These are phyloP conservation scores for Platalea minor DNA, from an alignment of 2,797 vertebrate genomes.

Conservation along the genomic window DNA sequence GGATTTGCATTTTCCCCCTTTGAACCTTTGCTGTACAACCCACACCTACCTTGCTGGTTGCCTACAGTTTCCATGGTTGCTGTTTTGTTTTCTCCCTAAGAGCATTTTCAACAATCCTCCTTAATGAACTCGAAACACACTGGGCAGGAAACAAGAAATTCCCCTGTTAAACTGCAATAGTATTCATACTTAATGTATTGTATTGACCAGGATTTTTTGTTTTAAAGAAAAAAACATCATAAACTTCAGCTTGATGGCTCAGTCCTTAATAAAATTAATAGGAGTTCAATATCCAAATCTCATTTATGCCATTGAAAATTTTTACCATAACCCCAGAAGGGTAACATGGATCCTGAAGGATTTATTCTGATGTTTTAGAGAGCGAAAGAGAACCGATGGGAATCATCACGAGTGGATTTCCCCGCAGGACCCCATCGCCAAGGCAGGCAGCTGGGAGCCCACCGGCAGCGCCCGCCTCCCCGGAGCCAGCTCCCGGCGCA, in stretches of 20 bases:
- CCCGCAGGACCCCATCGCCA: background rate
- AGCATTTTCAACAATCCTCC: background rate
- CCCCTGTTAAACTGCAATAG: background rate
- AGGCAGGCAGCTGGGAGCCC: background rate
- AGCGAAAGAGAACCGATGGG: background rate
- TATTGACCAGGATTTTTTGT: background rate
- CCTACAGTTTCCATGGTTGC: background rate
- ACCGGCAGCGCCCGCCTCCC: rapidly evolving
- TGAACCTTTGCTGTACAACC: background rate
- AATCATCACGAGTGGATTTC: background rate
- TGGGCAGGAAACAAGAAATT: background rate
- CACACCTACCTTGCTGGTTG: background rate
- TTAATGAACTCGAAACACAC: background rate
- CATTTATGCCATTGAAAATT: background rate
- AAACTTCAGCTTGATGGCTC: background rate
- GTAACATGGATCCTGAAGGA: background rate
- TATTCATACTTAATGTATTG: background rate
- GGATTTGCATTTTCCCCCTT: background rate
- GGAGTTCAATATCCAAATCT: background rate
- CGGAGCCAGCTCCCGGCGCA: rapidly evolving
- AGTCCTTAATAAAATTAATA: background rate
- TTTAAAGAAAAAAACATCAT: background rate
- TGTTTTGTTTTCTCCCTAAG: background rate
- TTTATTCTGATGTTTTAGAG: background rate
- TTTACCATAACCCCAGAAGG: background rate